Evolutionary conservation across 2,113 vertebrate genomes (phyloP).

Genomic region (Steatornis caripensis): DNA sequence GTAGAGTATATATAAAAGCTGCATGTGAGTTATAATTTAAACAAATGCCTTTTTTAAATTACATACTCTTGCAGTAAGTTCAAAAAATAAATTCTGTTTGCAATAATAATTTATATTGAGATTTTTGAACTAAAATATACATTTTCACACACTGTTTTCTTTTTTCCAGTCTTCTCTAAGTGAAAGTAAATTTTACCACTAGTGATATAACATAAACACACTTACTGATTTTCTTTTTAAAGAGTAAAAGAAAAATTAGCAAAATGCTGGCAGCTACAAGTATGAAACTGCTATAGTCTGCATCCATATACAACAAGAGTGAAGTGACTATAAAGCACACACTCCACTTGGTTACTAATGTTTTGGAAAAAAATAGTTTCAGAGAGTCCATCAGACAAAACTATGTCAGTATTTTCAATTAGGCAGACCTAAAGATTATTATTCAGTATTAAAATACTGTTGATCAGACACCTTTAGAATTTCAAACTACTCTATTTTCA

Average conservation of each 20-base stretch:
- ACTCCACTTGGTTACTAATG: not conserved
- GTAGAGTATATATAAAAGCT: not conserved
- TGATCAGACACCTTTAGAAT: not conserved
- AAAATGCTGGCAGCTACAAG: not conserved
- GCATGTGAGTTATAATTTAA: not conserved
- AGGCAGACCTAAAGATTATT: not conserved
- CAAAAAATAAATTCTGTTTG: not conserved
- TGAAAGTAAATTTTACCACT: not conserved
- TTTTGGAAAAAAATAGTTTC: not conserved
- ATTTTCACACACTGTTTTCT: not conserved
- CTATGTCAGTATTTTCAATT: not conserved
- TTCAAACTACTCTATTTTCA: not conserved
- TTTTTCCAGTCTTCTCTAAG: not conserved
- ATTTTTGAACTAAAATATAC: not conserved
- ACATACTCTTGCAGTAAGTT: accelerated
- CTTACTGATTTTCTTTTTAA: not conserved
- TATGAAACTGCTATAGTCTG: not conserved
- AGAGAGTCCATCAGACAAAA: not conserved
- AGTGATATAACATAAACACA: not conserved
- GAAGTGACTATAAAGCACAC: not conserved
- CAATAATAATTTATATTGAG: not conserved
- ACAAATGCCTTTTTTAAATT: accelerated
- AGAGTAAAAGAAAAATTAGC: not conserved
- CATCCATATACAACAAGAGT: not conserved
- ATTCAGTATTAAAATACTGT: not conserved